Evolutionary conservation across 2,888 invertebrate species (phyloP), one percentile per base, ranked within the genome.

Genomic region (Fissipunctia ypsillon): DNA sequence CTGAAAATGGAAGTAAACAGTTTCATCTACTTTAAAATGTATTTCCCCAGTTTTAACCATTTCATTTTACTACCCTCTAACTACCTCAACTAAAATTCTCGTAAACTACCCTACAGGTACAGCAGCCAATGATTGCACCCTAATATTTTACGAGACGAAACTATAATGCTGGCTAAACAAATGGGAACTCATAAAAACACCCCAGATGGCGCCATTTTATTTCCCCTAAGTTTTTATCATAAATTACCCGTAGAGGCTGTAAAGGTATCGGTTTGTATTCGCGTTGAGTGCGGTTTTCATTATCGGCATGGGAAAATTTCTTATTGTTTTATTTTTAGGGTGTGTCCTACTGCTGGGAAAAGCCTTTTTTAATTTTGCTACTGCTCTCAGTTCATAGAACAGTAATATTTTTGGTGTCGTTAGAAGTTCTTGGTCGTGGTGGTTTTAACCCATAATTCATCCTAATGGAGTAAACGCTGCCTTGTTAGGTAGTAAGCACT

Each of bases 161-260:
- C 81, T 84, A 80, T 73, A 78, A 69, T 54, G 78, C 68, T 54
- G 22, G 73, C 71, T 72, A 77, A 85, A 84, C 82, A 69, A 74
- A 69, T 75, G 69, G 60, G 68, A 74, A 78, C 70, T 80, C 72
- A 76, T 86, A 82, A 84, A 81, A 76, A 64, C 54, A 35, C 63
- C 35, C 54, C 87, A 86, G 78, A 78, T 84, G 87, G 56, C 60
- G 65, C 79, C 76, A 57, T 65, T 82, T 74, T 61, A 76, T 72
- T 56, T 38, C 43, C 68, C 48, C 12, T 68, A 66, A 83, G 72
- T 83, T 84, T 85, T 45, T 59, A 25, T 61, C 68, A 75, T 84
- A 74, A 78, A 84, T 82, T 67, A 78, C 25, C 43, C n/a, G 3
- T 25, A 9, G 54, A 65, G 54, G 41, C 52, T 64, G 45, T 73